Conservation (phyloP, 2,113 vertebrate species). For the Oncorhynchus keta region DNA sequence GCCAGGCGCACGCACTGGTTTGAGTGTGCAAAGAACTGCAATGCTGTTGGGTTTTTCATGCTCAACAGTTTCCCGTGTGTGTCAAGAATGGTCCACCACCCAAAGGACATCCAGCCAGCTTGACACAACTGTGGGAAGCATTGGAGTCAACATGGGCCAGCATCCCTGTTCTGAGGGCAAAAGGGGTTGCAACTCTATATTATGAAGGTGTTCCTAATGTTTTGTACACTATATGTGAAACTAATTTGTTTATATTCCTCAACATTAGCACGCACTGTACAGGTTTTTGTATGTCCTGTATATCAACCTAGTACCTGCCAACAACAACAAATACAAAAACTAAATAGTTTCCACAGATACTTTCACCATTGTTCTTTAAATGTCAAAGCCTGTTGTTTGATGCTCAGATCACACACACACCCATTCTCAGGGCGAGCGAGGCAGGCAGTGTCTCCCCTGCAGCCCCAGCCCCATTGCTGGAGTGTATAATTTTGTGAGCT, state of each 20-base stretch:
- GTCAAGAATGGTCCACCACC: too few relatives aligned
- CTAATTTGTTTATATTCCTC: not conserved
- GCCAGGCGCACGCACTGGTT: too few relatives aligned
- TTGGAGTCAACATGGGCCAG: too few relatives aligned
- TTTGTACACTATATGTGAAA: too few relatives aligned
- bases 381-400: slow-evolving; percentile 52
- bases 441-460: slow-evolving; percentile 57
- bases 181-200: too few relatives aligned
- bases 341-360: not conserved
- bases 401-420: slow-evolving; percentile 40
- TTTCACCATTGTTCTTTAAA: slow-evolving; percentile 51
- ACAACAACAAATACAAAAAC: slow-evolving; percentile 8
- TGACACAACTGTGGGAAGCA: too few relatives aligned
- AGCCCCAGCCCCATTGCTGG: slow-evolving; percentile 52
- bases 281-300: slow-evolving; percentile 25
- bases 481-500: slow-evolving; percentile 50
- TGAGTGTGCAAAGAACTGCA: too few relatives aligned
- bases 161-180: too few relatives aligned
- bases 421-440: slow-evolving; percentile 52
- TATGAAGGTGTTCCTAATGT: too few relatives aligned
- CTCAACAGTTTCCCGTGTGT: too few relatives aligned
- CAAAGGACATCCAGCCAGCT: too few relatives aligned
- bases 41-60: too few relatives aligned
- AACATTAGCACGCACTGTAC: slow-evolving; percentile 15
- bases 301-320: slow-evolving; percentile 8